Conservation (phyloP, 2,113 vertebrate species). For the Todiramphus saurophagus region DNA sequence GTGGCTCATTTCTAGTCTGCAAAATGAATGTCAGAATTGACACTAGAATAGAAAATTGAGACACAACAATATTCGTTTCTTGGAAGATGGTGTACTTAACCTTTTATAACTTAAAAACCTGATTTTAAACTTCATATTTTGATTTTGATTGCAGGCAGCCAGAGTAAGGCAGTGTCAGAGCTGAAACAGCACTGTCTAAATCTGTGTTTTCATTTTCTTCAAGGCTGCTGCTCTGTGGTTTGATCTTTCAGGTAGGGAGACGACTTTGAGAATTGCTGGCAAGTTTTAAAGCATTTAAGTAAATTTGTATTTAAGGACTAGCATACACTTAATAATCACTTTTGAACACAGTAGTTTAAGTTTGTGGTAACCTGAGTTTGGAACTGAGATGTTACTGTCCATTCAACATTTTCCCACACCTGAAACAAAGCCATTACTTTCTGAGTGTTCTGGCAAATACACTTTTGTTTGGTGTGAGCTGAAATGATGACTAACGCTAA, state of each 20-base stretch:
- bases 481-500: conserved; percentile 27
- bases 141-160: neutral
- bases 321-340: neutral
- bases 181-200: neutral
- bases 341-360: neutral
- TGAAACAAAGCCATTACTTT: neutral
- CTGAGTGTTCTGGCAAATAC: neutral
- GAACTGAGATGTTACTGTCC: neutral
- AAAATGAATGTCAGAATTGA: neutral
- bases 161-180: neutral
- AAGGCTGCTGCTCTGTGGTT: neutral
- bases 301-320: neutral
- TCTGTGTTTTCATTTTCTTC: neutral
- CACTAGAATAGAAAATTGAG: neutral
- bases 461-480: conserved; percentile 14
- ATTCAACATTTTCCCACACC: neutral
- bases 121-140: neutral
- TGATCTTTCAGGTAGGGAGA: neutral
- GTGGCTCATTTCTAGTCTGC: neutral
- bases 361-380: neutral
- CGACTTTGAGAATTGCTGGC: neutral
- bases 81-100: neutral
- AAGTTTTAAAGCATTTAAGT: neutral
- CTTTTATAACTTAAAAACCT: neutral
- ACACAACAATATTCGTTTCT: accelerated